Evolutionary conservation across 2,113 vertebrate species (phyloP).

Genomic region (Ginglymostoma cirratum): DNA sequence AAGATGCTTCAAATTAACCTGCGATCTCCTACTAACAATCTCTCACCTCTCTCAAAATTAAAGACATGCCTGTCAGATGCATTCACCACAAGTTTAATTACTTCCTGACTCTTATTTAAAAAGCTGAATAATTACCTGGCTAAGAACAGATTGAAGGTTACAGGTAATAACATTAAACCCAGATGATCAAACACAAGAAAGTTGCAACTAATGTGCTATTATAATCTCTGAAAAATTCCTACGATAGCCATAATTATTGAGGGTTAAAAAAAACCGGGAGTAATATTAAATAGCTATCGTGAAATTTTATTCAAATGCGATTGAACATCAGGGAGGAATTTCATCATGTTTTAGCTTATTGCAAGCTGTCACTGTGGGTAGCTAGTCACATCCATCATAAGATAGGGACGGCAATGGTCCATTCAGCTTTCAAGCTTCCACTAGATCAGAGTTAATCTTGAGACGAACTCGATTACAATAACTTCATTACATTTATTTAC

Average conservation of each 20-base stretch:
- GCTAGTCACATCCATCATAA: neutral
- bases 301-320: neutral
- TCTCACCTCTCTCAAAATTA: neutral
- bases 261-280: neutral
- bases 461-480: too few species aligned
- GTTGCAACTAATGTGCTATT: neutral
- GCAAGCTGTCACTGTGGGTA: neutral
- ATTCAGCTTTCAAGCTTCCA: neutral
- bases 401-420: neutral
- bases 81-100: neutral
- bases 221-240: neutral
- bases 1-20: neutral
- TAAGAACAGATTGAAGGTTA: neutral
- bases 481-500: neutral
- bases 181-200: neutral
- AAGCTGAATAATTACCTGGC: neutral
- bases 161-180: neutral
- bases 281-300: neutral
- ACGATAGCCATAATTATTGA: neutral
- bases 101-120: neutral
- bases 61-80: neutral
- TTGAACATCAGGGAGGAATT: neutral
- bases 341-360: neutral
- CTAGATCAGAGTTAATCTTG: neutral
- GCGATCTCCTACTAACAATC: neutral